phyloP scores from a whole-genome alignment of 2,888 invertebrate species.

The Agrenia bidenticulata region DNA sequence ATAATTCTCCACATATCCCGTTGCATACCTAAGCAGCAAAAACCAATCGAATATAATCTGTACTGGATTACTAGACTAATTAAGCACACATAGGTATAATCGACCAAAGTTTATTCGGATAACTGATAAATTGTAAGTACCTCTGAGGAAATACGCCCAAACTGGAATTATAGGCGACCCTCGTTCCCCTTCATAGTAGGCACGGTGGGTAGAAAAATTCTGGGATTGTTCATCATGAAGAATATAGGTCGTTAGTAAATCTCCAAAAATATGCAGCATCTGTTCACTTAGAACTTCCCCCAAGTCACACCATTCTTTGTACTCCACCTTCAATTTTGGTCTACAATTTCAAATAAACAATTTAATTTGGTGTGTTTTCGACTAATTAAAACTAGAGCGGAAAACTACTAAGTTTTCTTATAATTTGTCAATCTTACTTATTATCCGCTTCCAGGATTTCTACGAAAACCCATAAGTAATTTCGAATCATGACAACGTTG shows the following conservation, averaged over 20 bases:
- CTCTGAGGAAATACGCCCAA: conserved; percentile 87
- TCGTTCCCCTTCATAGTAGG: conserved; percentile 69
- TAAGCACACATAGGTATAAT: not conserved
- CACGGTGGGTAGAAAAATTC: conserved; percentile 67
- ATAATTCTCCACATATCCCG: conserved; percentile 83
- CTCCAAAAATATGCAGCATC: conserved; percentile 75
- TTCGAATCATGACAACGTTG: conserved; percentile 51
- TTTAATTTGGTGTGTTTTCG: not conserved
- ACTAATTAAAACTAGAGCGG: not conserved
- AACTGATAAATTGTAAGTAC: conserved; percentile 56
- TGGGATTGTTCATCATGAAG: conserved; percentile 79
- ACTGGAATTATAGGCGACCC: conserved; percentile 81
- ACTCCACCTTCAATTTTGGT: conserved; percentile 49
- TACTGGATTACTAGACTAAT: not conserved
- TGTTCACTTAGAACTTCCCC: conserved; percentile 80
- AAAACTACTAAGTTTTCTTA: too few species aligned
- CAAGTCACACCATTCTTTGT: conserved; percentile 57
- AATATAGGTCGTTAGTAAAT: conserved; percentile 74
- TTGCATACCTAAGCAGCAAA: conserved; percentile 67
- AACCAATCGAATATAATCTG: too few species aligned
- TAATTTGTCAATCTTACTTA: conserved; percentile 42
- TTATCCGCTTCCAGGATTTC: conserved; percentile 50
- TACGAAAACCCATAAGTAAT: conserved; percentile 51
- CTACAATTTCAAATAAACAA: conserved; percentile 26
- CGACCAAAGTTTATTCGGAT: not conserved